These are phyloP conservation scores for Cristatella mucedo DNA, from an alignment of 2,888 invertebrate genomes.

Conservation along the genomic window DNA sequence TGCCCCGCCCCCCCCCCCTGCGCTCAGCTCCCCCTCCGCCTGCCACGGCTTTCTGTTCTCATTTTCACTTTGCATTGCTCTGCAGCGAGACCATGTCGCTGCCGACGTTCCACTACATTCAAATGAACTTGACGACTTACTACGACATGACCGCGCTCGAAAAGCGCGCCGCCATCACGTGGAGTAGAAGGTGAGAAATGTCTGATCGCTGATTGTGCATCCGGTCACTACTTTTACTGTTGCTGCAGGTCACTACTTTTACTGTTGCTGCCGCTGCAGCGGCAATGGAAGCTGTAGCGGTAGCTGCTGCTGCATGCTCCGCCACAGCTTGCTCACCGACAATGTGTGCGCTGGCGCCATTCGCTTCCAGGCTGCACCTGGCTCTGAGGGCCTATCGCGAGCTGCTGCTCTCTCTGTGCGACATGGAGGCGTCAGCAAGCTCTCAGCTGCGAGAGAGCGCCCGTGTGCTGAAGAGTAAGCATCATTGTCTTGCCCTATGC, in stretches of 20 bases:
- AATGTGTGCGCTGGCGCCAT: no score
- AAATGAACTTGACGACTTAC: constrained; percentile 72
- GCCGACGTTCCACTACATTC: constrained; percentile 79
- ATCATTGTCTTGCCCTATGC: constrained; percentile 6
- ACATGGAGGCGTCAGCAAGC: constrained; percentile 63
- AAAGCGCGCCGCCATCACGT: constrained; percentile 63
- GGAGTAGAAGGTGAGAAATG: constrained; percentile 68
- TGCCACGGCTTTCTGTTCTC: no score
- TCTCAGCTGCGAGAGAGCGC: constrained; percentile 57
- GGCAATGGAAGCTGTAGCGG: no score
- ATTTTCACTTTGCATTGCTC: constrained; percentile 27
- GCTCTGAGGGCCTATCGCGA: constrained; percentile 64
- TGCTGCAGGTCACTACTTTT: no score
- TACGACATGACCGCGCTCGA: constrained; percentile 64
- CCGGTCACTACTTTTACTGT: no score
- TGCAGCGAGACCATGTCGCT: constrained; percentile 78
- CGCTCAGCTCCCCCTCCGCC: no score
- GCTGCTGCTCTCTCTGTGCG: constrained; percentile 61
- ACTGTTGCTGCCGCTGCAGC: no score
- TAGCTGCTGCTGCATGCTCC: no score
- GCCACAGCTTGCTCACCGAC: no score
- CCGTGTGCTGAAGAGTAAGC: constrained; percentile 67
- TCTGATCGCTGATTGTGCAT: no score
- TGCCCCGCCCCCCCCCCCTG: no score
- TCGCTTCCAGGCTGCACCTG: constrained; percentile 52